Evolutionary conservation across 1,140 invertebrate species (phyloP), one percentile per base, ranked within the genome.

Genomic region (Zaprionus vittiger): DNA sequence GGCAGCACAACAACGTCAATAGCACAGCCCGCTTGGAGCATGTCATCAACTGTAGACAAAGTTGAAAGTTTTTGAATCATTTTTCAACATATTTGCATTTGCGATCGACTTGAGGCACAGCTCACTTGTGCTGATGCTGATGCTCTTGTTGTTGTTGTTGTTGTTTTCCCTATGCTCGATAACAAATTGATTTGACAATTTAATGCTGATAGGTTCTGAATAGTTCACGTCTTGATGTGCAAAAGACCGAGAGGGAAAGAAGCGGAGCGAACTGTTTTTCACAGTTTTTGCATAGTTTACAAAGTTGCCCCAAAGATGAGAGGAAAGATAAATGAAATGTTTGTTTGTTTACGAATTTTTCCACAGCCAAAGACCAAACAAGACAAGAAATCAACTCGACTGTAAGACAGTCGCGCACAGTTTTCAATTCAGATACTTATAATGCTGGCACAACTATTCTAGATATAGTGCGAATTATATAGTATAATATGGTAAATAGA

Each of bases 51-150:
- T 66, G 37, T 47, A 66, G 52, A 60, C 62, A 72, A 38, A 49
- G 67, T 80, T 83, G 59, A 70, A 86, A 82, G 57, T 80, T 87
- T 59, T 71, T 77, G 69, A 73, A 77, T 73, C 74, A 80, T 62
- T 87, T 47, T 83, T 66, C 49, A 62, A 34, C 37, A 68, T 22
- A 79, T 76, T 79, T 79, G 62, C 73, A 79, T 78, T 41, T 78
- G 17, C 24, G 44, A 22, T 64, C 52, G 31, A 34, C 49, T 66
- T 56, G 63, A 22, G 49, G 22, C 37, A 34, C 31, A 34, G 9
- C 31, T 34, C 11, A 34, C 31, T 34, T 9, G 2, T 31, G 31
- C 31, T 31, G 9, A 11, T 34, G 31, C 9, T 34, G 22, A 12
- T 22, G 7, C 5, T 20, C 15, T 24, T 52, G 41, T 52, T 56